A percentile compares a stretch with the other conserved stretches of the same genome.
Evolutionary conservation across 2,797 vertebrate genomes (phyloP).

Genomic region (Pipistrellus kuhlii): DNA sequence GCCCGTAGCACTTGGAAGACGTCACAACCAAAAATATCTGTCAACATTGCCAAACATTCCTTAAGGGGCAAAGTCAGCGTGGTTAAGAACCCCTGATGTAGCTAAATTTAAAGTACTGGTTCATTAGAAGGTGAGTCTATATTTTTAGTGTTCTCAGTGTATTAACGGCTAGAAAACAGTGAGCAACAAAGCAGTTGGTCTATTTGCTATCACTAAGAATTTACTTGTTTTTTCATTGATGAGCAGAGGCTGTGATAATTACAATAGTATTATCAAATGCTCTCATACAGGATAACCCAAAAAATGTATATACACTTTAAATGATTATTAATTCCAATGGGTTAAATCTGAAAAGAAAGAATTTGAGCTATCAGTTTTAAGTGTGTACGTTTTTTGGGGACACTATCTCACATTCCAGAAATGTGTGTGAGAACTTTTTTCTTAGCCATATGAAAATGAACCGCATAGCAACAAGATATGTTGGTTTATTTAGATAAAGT

Average conservation of each 20-base stretch:
- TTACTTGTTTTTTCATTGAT: background rate
- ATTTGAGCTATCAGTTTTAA: too few species aligned
- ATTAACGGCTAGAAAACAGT: background rate
- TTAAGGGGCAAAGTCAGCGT: background rate
- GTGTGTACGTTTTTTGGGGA: too few species aligned
- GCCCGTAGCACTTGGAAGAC: background rate
- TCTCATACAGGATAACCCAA: background rate
- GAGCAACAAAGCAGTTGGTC: background rate
- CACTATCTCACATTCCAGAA: background rate
- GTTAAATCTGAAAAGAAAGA: too few species aligned
- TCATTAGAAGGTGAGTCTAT: conserved; percentile 25
- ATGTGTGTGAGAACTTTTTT: conserved; percentile 17
- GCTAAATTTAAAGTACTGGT: background rate
- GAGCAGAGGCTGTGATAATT: background rate
- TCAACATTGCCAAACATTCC: conserved; percentile 1
- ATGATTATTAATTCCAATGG: too few species aligned
- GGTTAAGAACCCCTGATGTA: background rate
- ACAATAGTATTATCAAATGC: background rate
- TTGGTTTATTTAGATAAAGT: too few species aligned
- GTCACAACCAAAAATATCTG: background rate
- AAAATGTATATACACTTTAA: too few species aligned
- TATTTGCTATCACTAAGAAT: conserved; percentile 25
- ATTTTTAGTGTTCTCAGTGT: conserved; percentile 29
- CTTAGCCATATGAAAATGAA: conserved; percentile 15
- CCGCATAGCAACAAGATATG: background rate